Base-by-base conservation (phyloP, 2,797 vertebrate species). In the Nannoperca obscura region DNA sequence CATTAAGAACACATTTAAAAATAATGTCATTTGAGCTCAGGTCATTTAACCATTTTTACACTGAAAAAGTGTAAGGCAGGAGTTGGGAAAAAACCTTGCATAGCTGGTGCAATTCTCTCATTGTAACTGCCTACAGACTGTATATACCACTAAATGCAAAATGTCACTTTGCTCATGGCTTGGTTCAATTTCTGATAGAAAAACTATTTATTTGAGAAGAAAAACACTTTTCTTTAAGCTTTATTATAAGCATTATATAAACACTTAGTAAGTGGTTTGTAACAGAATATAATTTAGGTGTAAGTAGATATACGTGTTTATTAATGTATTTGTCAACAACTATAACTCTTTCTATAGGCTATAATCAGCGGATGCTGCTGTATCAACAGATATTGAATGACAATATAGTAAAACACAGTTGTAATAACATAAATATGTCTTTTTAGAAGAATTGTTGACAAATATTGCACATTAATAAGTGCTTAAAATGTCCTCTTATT, bases 1-100 rank as follows among this genome's bases (percentile, higher is more conserved):
- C 95, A 96, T 95, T 95, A 96, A 94, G 95, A 94, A 94, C 94
- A 93, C 93, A 94, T 95, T 92, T 94, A 92, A 95, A 93, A 94
- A 93, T 94, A 94, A 95, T 95, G 94, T 95, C 88, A 78, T 92
- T 94, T 93, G 90, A 93, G 94, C 91, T 94, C 92, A 95, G 94
- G 94, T 95, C 94, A 95, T 95, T 95, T 94, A 94, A 93, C 94
- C 93, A 90, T 93, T 94, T 94, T 92, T 92, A 81, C 80, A 85
- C 32, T 82, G 78, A 86, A 86, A 90, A 87, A 87, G 84, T 77
- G 57, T 47, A 62, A 91, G 69, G 77, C 71, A 63, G 55, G 84
- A 84, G 82, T 83, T 76, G 57, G 77, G 49, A 62, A 58, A 32
- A 40, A 77, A 81, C 71, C 32, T 54, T 76, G 50, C 52, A 34